Base-by-base conservation (phyloP, 2,888 invertebrate genomes). In the Phyllotreta striolata region DNA sequence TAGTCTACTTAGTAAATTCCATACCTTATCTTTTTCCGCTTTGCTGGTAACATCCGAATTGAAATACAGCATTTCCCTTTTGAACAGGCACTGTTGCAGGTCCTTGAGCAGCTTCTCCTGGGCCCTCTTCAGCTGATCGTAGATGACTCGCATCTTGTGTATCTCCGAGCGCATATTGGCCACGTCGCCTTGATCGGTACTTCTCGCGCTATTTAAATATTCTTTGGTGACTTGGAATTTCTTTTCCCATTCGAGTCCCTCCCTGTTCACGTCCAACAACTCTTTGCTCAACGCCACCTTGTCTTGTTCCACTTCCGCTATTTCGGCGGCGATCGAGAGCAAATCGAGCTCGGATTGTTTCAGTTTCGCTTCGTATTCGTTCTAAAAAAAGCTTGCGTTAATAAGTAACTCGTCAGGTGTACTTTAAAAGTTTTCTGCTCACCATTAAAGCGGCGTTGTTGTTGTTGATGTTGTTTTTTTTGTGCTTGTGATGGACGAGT, bases 161-260 rank as follows among this genome's bases (percentile, higher is more conserved):
- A 94, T 93, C 83, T 94, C 93, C 41, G 84, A 85, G 76, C 86
- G 89, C 92, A 93, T 93, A 38, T 84, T 84, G 0, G 88, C 88
- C 13, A 92, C 85, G 78, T 93, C 93, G 1, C 24, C 24, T 24
- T 24, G 24, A 24, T 93, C 91, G 3, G 84, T 86, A 1, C 84
- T 81, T 62, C 86, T 85, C 60, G 91, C 91, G 39, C 86, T 84
- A 58, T 87, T 86, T 54, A 91, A 88, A 0, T 91, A 85, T 76
- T 93, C 92, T 14, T 87, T 86, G 1, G 91, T 89, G 73, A 92
- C 78, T 72, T 89, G 82, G 63, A 90, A 87, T 82, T 93, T 92
- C 69, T 91, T 89, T 77, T 93, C 91, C 93, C 94, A 94, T 37
- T 90, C 88, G 35, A 93, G 82, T 6, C 88, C 86, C 78, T 92